A percentile compares a stretch with the other conserved stretches of the same genome.
These are phyloP conservation scores for Numenius phaeopus DNA, from an alignment of 2,797 vertebrate species.

Conservation along the genomic window DNA sequence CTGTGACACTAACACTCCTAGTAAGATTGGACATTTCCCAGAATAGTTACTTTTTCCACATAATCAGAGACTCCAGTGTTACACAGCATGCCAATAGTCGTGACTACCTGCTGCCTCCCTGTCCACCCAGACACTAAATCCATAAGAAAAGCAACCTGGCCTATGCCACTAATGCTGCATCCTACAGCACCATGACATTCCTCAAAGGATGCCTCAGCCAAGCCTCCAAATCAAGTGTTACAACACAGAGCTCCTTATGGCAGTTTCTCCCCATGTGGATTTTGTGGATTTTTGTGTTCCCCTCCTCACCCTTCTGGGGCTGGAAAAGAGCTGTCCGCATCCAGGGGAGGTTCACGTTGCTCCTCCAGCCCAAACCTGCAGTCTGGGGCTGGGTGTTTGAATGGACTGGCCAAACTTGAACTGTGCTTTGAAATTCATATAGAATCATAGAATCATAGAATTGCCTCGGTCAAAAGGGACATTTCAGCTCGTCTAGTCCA, in stretches of 20 bases:
- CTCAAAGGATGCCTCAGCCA: neutral
- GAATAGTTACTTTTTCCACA: neutral
- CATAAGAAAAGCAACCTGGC: neutral
- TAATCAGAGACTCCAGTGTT: neutral
- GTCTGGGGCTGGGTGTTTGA: neutral
- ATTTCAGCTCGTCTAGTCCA: no score
- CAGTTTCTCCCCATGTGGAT: fast-evolving
- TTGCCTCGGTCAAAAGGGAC: no score
- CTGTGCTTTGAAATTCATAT: neutral
- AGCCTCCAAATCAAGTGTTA: neutral
- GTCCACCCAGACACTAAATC: neutral
- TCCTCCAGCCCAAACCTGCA: neutral
- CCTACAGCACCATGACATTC: neutral
- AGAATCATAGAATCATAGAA: no score
- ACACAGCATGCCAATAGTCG: neutral
- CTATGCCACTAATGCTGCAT: neutral
- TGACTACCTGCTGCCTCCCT: neutral
- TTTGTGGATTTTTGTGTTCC: neutral
- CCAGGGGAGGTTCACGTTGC: neutral
- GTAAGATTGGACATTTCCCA: neutral
- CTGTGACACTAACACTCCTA: neutral
- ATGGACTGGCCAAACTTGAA: fast-evolving
- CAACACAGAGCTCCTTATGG: neutral
- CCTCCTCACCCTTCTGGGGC: neutral
- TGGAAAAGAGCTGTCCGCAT: neutral